Base-by-base conservation (phyloP, 1,140 invertebrate species). In the Carcinoscorpius rotundicauda region DNA sequence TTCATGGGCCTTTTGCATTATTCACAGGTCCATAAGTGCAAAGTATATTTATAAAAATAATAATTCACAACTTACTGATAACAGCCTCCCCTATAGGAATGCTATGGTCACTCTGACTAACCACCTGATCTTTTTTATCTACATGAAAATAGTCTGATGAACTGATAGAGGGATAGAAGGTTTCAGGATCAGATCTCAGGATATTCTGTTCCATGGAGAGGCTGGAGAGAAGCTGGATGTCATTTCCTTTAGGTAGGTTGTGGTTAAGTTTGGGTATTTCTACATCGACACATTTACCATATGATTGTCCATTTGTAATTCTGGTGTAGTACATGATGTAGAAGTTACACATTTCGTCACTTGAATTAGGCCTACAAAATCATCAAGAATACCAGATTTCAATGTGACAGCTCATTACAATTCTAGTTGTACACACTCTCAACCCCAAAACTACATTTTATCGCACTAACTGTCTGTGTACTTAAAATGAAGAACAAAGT, bases 271-370 rank as follows among this genome's bases (percentile, higher is more conserved):
- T 49, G 2, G 9, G 6, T 11, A 65, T 61, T 50, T 70, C 58
- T n/a, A 62, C 50, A 6, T 66, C 67, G 6, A 64, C 50, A 50
- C 69, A 68, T 8, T 61, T 60, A 8, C 53, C 63, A 29, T 29
- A 29, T 49, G 64, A 64, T 11, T 61, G 60, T 4, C 66, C 66
- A 53, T 55, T 50, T 4, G 49, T 48, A 6, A 57, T 62, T 49
- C 66, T 66, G 6, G 78, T 79, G 72, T 82, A 86, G 72, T 82
- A 86, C 83, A 86, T 85, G 10, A 85, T 72, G 73, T 86, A 86
- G 61, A 86, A 79, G 72, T 86, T 86, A 75, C 84, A 86, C 85
- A 86, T 86, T 74, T 86, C 85, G 75, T 86, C 84, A 51, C 75
- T 78, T 10, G 81, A 77, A 6, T 81, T 83, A 10, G 77, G 70